Base-by-base conservation (phyloP, 2,113 vertebrate genomes). In the Mola mola region DNA sequence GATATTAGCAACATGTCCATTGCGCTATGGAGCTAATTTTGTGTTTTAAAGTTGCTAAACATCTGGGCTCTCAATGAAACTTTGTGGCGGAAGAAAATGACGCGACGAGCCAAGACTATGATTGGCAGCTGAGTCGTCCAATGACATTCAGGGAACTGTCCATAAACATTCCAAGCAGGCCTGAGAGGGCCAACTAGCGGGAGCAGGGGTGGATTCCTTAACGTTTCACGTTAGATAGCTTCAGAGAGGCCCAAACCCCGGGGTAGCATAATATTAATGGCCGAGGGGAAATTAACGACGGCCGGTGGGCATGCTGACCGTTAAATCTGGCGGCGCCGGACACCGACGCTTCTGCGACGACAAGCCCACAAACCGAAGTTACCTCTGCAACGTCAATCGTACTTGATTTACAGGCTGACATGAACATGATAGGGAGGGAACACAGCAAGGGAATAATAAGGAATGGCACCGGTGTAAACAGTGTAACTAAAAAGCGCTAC, bases 201-300 rank as follows among this genome's bases (percentile, higher is more conserved):
- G 1, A 41, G 20, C 20, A 9, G 16, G 83, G 77, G 67, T 5
- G 88, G 78, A 34, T 4, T 20, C 43, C 21, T 33, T 17, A 13
- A 47, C 58, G 41, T 76, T 43, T 86, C 77, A 87, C 0, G 90
- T 85, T 91, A 82, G 89, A 84, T 87, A 22, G 79, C 53, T 79
- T 76, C 50, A 76, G 78, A 62, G 82, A 92, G 91, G 91, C 91
- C 92, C 87, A 75, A 87, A 85, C 82, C 81, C 81, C 82, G 72
- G 81, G 75, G 73, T 89, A 57, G 77, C 83, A 49, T 84, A 87
- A 86, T 79, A 79, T 68, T 62, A 69, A 81, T 79, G 33, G 44
- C 65, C 70, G 64, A 87, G 52, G 16, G 78, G 81, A 78, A 79
- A 76, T 47, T 13, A 80, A 33, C 56, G 31, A 55, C 47, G 69